These are phyloP conservation scores for Ochropleura plecta DNA, from an alignment of 2,888 invertebrate species.

Conservation along the genomic window DNA sequence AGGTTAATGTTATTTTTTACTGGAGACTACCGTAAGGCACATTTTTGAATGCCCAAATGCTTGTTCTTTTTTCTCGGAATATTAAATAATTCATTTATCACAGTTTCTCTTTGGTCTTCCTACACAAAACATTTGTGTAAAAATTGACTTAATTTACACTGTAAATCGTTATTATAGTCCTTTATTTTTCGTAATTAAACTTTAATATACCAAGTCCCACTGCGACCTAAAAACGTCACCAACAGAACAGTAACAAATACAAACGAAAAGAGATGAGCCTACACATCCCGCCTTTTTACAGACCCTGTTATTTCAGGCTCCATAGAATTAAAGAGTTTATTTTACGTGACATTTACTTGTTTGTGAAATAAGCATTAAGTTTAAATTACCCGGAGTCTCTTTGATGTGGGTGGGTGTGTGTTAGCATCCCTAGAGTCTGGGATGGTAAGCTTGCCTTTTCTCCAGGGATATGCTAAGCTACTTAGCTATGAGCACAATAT, in stretches of 20 bases:
- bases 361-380: constrained; percentile 30
- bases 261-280: constrained; percentile 8
- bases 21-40: background rate
- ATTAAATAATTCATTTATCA: background rate
- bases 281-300: constrained; percentile 18
- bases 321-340: constrained; percentile 26
- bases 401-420: constrained; percentile 29
- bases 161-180: background rate
- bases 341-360: constrained; percentile 37
- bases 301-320: constrained; percentile 32
- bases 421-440: constrained; percentile 5
- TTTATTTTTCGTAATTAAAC: background rate
- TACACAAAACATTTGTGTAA: background rate
- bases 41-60: background rate
- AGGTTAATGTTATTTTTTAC: background rate
- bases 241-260: constrained; percentile 14
- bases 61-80: background rate
- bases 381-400: constrained; percentile 27
- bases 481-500: background rate
- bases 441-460: background rate
- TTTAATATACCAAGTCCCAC: background rate
- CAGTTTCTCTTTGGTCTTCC: background rate
- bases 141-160: background rate
- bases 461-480: background rate
- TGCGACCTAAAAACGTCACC: background rate